Percentiles rank a stretch among this genome's conserved stretches.
phyloP scores from a whole-genome alignment of 2,797 vertebrate species.

The Channallabes apus region DNA sequence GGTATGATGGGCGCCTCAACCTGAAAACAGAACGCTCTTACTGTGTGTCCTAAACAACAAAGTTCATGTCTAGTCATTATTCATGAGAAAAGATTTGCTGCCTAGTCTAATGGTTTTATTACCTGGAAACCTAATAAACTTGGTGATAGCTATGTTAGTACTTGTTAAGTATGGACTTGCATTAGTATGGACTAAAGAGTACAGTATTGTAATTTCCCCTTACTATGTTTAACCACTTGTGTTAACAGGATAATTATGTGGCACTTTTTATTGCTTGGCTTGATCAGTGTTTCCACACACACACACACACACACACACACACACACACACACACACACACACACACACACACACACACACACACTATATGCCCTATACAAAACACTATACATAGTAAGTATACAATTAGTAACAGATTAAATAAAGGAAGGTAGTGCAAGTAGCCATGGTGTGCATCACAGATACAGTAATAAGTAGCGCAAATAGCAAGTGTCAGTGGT shows the following conservation, averaged over 20 bases:
- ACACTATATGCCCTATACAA: no score
- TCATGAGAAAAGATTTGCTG: background rate
- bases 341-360: background rate
- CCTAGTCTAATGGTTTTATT: background rate
- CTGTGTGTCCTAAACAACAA: background rate
- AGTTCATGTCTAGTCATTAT: background rate
- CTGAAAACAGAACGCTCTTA: conserved; percentile 63
- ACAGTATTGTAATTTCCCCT: no score
- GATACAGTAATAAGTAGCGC: no score
- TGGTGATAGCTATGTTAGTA: no score
- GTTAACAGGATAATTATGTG: background rate
- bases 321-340: no score
- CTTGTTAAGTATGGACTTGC: background rate
- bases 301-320: background rate
- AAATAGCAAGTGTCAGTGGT: no score
- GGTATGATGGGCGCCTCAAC: conserved; percentile 98
- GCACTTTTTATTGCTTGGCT: background rate
- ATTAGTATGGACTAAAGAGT: background rate
- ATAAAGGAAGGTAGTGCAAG: no score
- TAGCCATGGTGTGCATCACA: no score
- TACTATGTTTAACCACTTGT: background rate
- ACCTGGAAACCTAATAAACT: background rate
- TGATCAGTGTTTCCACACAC: background rate
- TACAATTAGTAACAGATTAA: no score
- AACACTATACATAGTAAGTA: no score